These are phyloP conservation scores for Theocolax elegans DNA, from an alignment of 1,140 invertebrate species.

Conservation along the genomic window DNA sequence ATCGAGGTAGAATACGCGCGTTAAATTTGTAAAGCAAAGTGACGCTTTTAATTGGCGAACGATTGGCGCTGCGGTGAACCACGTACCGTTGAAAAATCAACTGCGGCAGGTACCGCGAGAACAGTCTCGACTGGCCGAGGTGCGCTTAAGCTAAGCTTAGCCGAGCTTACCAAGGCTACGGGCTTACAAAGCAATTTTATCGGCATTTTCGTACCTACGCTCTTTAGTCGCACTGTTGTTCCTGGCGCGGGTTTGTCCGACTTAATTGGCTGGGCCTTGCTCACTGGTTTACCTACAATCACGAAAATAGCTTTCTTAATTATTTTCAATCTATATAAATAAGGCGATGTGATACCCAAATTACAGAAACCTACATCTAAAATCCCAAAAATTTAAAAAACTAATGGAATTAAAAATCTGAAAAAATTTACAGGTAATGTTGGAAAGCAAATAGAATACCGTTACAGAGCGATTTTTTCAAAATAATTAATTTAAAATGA, in stretches of 20 bases:
- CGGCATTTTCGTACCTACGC: constrained; percentile 44
- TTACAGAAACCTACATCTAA: too few relatives aligned
- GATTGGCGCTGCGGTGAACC: constrained; percentile 58
- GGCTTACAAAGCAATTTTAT: constrained; percentile 59
- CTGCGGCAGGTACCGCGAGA: constrained; percentile 54
- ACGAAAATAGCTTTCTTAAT: constrained; percentile 8
- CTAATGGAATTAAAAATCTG: too few relatives aligned
- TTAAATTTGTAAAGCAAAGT: neutral
- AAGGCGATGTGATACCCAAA: too few relatives aligned
- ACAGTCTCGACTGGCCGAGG: constrained; percentile 47
- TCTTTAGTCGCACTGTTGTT: constrained; percentile 54
- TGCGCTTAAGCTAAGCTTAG: constrained; percentile 46
- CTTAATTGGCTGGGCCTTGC: constrained; percentile 46
- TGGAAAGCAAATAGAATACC: too few relatives aligned
- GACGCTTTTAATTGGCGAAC: constrained; percentile 63
- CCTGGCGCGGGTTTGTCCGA: constrained; percentile 48
- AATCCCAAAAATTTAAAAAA: too few relatives aligned
- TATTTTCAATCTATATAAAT: neutral
- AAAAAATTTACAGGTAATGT: too few relatives aligned
- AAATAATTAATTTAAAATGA: too few relatives aligned
- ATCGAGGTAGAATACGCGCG: too few relatives aligned
- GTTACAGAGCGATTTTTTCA: too few relatives aligned
- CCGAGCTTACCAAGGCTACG: constrained; percentile 50
- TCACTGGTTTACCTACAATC: constrained; percentile 47
- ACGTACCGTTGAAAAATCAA: constrained; percentile 64